phyloP scores from a whole-genome alignment of 2,797 vertebrate genomes.

The Tauraco hartlaubi region DNA sequence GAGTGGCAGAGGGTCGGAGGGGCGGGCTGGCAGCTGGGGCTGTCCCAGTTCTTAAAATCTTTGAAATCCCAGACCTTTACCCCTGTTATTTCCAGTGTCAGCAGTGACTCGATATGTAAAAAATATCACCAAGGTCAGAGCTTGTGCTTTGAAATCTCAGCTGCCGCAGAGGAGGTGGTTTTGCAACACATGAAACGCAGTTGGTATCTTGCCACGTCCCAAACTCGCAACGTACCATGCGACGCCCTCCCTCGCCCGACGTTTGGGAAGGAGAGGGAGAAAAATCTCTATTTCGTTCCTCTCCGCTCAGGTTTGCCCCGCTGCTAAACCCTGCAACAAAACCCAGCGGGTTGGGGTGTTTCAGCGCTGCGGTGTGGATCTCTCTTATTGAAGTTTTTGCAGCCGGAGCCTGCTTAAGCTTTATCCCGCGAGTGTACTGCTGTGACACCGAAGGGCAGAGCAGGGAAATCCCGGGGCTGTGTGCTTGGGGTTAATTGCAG shows the following conservation, averaged over 20 bases:
- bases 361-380: background rate
- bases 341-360: background rate
- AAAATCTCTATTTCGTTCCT: background rate
- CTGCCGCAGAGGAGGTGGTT: conserved; percentile 25
- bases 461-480: background rate
- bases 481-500: background rate
- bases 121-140: background rate
- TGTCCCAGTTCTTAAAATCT: conserved; percentile 1
- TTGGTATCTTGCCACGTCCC: conserved; percentile 54
- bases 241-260: background rate
- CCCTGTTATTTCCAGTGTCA: background rate
- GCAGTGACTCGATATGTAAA: conserved; percentile 3
- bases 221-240: conserved; percentile 42
- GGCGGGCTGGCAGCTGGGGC: background rate
- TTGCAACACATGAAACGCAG: conserved; percentile 25
- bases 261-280: background rate
- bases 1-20: background rate
- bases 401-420: background rate
- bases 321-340: background rate
- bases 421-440: fast-evolving
- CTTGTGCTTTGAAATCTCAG: conserved; percentile 44
- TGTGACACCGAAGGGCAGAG: background rate
- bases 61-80: background rate
- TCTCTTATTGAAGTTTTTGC: background rate
- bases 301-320: background rate